Base-by-base conservation (phyloP, 2,797 vertebrate species). In the Chromis chromis region DNA sequence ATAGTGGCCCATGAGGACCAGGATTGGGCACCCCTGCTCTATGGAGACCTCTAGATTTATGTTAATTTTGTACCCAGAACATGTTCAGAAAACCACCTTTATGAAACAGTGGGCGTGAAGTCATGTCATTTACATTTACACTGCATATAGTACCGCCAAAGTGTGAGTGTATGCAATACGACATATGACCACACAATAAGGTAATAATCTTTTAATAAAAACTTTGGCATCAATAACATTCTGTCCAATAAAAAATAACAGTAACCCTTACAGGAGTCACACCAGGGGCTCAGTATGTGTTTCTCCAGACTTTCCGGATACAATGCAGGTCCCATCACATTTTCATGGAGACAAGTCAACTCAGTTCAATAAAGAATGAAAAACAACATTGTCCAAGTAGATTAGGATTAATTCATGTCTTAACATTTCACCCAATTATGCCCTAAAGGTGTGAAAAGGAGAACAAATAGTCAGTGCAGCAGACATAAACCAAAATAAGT, bases 151-250 rank as follows among this genome's bases (percentile, higher is more conserved):
- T 22, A 11, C 49, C 57, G 61, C 53, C 36, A 71, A 67, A 74
- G 63, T 67, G 65, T 70, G 53, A 55, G 16, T 16, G 9, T 19
- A 13, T 59, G 2, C 2, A 24, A 6, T 14, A 62, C 4, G 82
- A 70, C 76, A 44, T 40, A 87, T 19, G 52, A 78, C 28, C 55
- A 77, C 44, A 17, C 54, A 56, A 55, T 44, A 68, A 50, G 77
- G 79, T 89, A 88, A 87, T 89, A 89, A 83, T 88, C 76, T 88
- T 94, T 94, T 95, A 94, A 93, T 94, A 94, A 92, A 92, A 94
- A 93, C 88, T 92, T 94, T 94, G 90, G 92, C 90, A 92, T 94
- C 83, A 91, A 89, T 88, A 89, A 91, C 86, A 89, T 91, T 91
- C 81, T 84, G 86, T 91, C 88, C 82, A 79, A 86, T 88, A 31